Percentiles rank a stretch among this genome's conserved stretches.
Conservation (phyloP, 2,797 vertebrate species). For the Anabacerthia variegaticeps region DNA sequence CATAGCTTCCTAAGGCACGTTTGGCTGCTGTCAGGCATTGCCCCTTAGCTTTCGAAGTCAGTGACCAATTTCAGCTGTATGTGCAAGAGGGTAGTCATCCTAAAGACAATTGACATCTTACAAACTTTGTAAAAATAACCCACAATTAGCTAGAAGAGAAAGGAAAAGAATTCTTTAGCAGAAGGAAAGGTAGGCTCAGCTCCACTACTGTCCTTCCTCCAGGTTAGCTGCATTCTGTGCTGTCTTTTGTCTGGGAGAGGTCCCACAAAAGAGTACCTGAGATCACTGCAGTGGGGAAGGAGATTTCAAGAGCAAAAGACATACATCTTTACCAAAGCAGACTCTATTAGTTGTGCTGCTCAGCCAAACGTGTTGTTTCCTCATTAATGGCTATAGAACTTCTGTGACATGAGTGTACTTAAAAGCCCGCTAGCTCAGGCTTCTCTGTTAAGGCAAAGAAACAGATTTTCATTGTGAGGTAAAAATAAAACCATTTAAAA, state of each 20-base stretch:
- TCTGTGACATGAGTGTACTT: not conserved
- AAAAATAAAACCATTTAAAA: conserved; percentile 33
- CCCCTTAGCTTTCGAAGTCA: not conserved
- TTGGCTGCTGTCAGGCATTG: not conserved
- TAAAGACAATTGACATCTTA: not conserved
- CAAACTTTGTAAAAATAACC: not conserved
- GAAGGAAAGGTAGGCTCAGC: not conserved
- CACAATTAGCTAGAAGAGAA: not conserved
- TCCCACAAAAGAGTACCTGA: not conserved
- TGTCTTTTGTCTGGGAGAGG: not conserved
- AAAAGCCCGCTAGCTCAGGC: not conserved
- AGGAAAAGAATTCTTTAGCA: not conserved
- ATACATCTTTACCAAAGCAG: not conserved
- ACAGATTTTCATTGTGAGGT: not conserved
- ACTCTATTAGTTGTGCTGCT: not conserved
- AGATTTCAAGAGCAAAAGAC: not conserved
- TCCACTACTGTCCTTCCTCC: not conserved
- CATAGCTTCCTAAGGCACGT: not conserved
- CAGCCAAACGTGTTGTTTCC: not conserved
- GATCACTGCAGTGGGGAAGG: not conserved
- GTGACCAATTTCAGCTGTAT: not conserved
- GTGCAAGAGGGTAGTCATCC: not conserved
- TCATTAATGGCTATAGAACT: not conserved
- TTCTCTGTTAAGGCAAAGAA: not conserved
- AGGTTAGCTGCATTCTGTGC: not conserved